Evolutionary conservation across 2,888 invertebrate genomes (phyloP).

Genomic region (Pseudococcus longispinus): DNA sequence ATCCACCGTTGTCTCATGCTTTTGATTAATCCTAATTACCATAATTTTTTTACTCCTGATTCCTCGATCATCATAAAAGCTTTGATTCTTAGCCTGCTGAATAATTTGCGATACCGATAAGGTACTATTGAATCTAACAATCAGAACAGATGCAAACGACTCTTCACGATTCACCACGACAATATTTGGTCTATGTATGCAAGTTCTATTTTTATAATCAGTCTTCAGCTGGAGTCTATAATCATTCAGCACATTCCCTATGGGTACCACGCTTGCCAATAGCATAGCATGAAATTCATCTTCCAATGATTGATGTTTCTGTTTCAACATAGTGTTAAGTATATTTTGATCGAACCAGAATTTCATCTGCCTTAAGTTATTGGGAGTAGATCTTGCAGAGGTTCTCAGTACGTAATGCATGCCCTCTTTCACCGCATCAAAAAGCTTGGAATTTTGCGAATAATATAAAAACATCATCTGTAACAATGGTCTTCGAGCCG

Average conservation of each 20-base stretch:
- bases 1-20: not conserved
- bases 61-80: not conserved
- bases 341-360: not conserved
- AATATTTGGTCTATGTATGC: not conserved
- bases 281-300: not conserved
- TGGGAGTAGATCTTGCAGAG: not conserved
- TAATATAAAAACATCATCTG: not conserved
- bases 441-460: not conserved
- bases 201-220: not conserved
- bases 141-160: not conserved
- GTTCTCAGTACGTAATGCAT: not conserved
- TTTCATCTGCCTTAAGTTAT: not conserved
- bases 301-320: not conserved
- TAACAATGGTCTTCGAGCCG: not conserved
- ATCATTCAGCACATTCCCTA: not conserved
- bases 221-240: not conserved
- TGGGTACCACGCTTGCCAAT: not conserved
- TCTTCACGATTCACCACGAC: not conserved
- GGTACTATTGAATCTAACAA: not conserved
- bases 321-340: not conserved
- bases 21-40: not conserved
- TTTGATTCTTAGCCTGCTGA: not conserved
- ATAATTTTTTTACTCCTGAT: not conserved
- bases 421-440: not conserved
- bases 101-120: not conserved